Evolutionary conservation across 2,113 vertebrate species (phyloP), one percentile per base, ranked within the genome.

Genomic region (Chamaetylas fuelleborni): DNA sequence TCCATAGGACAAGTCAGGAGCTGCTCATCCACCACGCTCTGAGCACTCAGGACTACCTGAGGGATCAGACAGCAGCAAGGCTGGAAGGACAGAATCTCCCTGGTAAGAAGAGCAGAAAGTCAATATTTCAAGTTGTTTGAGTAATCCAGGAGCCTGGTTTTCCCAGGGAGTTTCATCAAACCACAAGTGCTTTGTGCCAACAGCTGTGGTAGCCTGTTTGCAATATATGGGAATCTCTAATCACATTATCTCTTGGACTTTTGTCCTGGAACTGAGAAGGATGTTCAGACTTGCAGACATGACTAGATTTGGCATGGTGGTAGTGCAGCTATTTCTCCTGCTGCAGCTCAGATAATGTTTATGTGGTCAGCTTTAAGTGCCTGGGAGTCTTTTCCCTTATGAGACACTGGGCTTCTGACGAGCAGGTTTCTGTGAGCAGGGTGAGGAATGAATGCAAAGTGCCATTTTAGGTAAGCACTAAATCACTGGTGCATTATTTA

Each of bases 51-150:
- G 94, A 81, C 86, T 29, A 16, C 43, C 93, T 92, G 82, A 78
- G 2, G 92, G 95, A 74, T 95, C 97, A 77, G 97, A 91, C 66
- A 97, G 97, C 29, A 96, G 94, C 42, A 95, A 86, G 57, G 4
- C 36, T 88, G 95, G 96, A 83, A 97, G 86, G 92, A 96, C 87
- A 3, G 78, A 90, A 61, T 91, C 96, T 81, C 82, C 97, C 83
- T 60, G 98, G 99, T 99, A 97, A 98, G 98, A 88, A 69, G 20
- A n/a, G 16, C 33, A 38, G 33, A 33, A 20, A 7, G 29, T 50
- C 64, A 65, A 10, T 50, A 31, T 78, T 90, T 83, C n/a, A 36
- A 64, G 6, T 17, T 22, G 33, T 20, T 71, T 19, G 69, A 66
- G 58, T 51, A 83, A 69, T 58, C 92, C 71, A 79, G 62, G 61